Evolutionary conservation across 1,140 invertebrate genomes (phyloP).

Genomic region (Drosophila athabasca): DNA sequence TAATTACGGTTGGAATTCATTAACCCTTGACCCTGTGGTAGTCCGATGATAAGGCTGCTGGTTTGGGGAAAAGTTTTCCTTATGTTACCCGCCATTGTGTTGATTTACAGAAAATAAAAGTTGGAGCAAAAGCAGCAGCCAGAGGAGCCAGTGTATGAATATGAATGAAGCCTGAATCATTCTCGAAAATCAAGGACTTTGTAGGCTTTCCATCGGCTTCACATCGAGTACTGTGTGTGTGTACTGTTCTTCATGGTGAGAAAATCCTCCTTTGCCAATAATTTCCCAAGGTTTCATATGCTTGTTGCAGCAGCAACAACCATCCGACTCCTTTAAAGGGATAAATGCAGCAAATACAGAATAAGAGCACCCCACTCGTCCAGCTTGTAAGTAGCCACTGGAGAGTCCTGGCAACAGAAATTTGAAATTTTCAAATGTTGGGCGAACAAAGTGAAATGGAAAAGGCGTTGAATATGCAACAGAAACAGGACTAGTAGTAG

Average conservation of each 20-base stretch:
- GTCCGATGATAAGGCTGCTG: constrained; percentile 3
- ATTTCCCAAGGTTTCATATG: background rate
- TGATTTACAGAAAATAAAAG: constrained; percentile 2
- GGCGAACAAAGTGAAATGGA: constrained; percentile 31
- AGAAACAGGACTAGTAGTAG: background rate
- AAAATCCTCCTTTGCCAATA: background rate
- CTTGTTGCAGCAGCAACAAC: background rate
- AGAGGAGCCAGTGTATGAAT: no score
- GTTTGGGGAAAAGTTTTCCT: background rate
- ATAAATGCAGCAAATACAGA: background rate
- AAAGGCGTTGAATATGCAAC: constrained; percentile 51
- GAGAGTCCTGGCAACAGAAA: constrained; percentile 45
- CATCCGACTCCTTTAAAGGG: background rate
- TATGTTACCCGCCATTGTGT: background rate
- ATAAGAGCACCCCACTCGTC: constrained; percentile 10
- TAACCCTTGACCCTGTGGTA: constrained; percentile 48
- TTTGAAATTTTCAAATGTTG: constrained; percentile 53
- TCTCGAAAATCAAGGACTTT: background rate
- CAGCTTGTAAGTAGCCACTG: constrained; percentile 50
- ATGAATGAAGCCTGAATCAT: background rate
- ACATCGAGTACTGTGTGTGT: no score
- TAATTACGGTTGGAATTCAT: constrained; percentile 69
- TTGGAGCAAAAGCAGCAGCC: background rate
- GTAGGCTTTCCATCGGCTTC: no score
- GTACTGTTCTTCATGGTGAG: no score